These are phyloP conservation scores for Dipodomys spectabilis DNA, from an alignment of 2,113 vertebrate species.

Conservation along the genomic window DNA sequence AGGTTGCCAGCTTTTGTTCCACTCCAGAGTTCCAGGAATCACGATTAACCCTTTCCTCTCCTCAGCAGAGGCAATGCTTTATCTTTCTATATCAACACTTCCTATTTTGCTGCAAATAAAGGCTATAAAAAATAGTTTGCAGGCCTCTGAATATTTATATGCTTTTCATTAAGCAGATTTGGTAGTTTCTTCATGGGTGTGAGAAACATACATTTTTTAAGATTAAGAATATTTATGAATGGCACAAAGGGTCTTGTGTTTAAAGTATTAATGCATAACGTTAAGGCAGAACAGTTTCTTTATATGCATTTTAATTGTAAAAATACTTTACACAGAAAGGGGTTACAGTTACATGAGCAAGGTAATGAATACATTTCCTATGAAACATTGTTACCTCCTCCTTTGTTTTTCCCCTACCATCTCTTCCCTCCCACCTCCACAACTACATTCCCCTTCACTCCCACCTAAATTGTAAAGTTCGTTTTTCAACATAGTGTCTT, in stretches of 20 bases:
- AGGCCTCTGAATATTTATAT: conserved; percentile 4
- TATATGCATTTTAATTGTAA: too few relatives aligned
- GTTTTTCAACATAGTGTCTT: too few relatives aligned
- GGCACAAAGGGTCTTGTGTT: conserved; percentile 32
- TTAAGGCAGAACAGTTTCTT: background rate
- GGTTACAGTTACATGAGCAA: too few relatives aligned
- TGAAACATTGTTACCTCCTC: too few relatives aligned
- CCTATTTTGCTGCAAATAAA: conserved; percentile 17
- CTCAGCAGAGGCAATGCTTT: background rate
- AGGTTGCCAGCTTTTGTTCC: conserved; percentile 75
- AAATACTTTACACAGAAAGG: too few relatives aligned
- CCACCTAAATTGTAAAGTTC: too few relatives aligned
- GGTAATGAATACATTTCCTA: too few relatives aligned
- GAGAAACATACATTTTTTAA: conserved; percentile 50
- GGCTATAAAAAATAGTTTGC: conserved; percentile 46
- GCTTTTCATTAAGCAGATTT: conserved; percentile 45
- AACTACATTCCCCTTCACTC: too few relatives aligned
- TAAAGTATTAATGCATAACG: conserved; percentile 45
- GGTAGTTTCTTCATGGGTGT: background rate
- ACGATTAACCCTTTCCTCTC: conserved; percentile 65
- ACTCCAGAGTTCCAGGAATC: conserved; percentile 54
- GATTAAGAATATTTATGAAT: conserved; percentile 34
- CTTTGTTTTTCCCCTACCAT: too few relatives aligned
- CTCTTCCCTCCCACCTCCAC: too few relatives aligned
- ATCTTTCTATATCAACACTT: background rate